These are phyloP conservation scores for Hippocampus mohnikei DNA, from an alignment of 2,113 vertebrate species.

Conservation along the genomic window DNA sequence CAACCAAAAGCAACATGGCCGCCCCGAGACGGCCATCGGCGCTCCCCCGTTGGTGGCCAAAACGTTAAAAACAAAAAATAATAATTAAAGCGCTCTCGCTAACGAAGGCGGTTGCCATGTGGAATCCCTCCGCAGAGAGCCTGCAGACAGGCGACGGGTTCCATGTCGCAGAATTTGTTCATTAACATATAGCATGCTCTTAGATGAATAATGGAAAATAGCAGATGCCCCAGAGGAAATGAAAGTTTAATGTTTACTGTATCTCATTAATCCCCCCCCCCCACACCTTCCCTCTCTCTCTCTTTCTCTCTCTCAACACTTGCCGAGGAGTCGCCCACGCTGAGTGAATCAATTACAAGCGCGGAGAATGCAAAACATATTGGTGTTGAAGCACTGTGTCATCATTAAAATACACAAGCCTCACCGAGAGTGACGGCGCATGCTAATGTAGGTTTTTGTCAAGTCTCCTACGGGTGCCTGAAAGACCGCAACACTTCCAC, in stretches of 20 bases:
- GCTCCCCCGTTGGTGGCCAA: not conserved
- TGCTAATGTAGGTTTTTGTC: not conserved
- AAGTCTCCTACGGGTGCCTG: not conserved
- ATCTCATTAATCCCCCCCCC: constrained; percentile 49
- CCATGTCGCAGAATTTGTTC: constrained; percentile 47
- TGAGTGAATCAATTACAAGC: constrained; percentile 21
- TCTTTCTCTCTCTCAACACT: constrained; percentile 26
- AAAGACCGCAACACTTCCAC: not conserved
- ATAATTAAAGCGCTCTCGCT: not conserved
- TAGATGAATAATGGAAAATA: constrained; percentile 59
- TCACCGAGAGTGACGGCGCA: not conserved
- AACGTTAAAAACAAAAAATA: constrained; percentile 1
- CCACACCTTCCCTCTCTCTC: constrained; percentile 4
- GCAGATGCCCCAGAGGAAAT: constrained; percentile 53
- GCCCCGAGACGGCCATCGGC: not conserved
- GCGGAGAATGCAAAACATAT: constrained; percentile 3
- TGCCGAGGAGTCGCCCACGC: constrained; percentile 13
- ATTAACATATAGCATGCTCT: constrained; percentile 52
- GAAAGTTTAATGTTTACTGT: constrained; percentile 61
- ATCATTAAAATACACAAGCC: constrained; percentile 1
- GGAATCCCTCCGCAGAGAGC: constrained; percentile 22
- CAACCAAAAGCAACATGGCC: not conserved
- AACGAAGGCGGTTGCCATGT: constrained; percentile 37
- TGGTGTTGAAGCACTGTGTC: constrained; percentile 3
- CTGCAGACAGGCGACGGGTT: constrained; percentile 9